Percentiles rank a stretch among this genome's conserved stretches.
Conservation (phyloP, 2,113 vertebrate species). For the Loxodonta africana region DNA sequence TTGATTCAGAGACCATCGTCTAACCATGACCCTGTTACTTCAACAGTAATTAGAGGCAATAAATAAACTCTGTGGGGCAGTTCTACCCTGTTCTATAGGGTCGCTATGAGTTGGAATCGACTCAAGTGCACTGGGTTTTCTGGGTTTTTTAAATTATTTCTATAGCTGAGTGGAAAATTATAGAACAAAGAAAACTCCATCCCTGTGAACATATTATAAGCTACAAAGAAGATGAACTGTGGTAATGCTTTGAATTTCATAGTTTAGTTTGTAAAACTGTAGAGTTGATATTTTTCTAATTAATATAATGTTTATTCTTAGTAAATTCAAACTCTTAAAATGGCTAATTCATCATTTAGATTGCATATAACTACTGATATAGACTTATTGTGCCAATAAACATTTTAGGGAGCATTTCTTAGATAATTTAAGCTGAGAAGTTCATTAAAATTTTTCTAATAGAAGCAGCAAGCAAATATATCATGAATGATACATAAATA, state of each 20-base stretch:
- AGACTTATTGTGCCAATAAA: neutral
- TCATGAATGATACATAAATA: neutral
- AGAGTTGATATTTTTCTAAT: conserved; percentile 28
- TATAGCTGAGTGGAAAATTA: neutral
- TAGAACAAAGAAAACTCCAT: neutral
- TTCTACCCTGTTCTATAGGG: too few species aligned
- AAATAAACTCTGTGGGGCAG: too few species aligned
- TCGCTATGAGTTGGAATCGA: too few species aligned
- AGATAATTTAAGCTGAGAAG: conserved; percentile 19
- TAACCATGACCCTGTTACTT: neutral
- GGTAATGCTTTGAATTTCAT: neutral
- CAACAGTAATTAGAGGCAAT: neutral
- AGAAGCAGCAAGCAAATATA: neutral
- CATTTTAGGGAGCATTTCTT: neutral
- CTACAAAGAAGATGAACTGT: neutral
- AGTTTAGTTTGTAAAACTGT: neutral
- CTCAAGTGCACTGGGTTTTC: too few species aligned
- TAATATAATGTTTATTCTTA: neutral
- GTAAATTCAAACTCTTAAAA: conserved; percentile 24
- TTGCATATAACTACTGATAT: conserved; percentile 23
- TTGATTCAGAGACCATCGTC: neutral
- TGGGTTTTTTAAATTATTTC: neutral
- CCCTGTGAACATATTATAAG: neutral
- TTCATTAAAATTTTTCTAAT: neutral
- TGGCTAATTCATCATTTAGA: neutral